Conservation (phyloP, 2,113 vertebrate genomes). For the Morone saxatilis region DNA sequence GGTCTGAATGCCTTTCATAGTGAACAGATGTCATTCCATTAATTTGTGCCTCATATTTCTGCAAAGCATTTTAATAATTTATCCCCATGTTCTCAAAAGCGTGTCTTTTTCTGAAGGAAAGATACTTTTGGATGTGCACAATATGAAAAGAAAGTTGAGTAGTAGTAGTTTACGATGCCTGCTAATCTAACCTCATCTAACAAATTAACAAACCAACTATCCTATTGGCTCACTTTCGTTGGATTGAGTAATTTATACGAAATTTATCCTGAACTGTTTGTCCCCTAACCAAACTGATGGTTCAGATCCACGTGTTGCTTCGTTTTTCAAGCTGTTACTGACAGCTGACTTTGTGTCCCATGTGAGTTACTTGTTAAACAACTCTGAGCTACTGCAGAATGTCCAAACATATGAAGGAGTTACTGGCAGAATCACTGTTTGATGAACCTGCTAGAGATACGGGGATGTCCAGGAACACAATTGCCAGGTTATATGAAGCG, state of each 20-base stretch:
- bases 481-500: constrained; percentile 21
- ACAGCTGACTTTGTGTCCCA: neutral
- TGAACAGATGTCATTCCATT: neutral
- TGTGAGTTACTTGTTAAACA: neutral
- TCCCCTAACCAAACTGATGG: neutral
- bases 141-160: neutral
- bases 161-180: neutral
- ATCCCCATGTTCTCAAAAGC: neutral
- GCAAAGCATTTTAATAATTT: neutral
- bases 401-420: neutral
- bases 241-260: neutral
- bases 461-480: neutral
- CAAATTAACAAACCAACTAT: neutral
- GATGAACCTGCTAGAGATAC: neutral
- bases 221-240: neutral
- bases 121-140: neutral
- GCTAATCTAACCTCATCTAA: neutral
- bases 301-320: neutral
- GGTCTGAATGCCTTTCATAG: neutral
- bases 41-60: neutral
- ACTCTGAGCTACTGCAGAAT: neutral
- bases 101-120: neutral
- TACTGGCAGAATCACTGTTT: neutral
- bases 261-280: neutral
- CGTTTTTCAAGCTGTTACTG: neutral